Base-by-base conservation (phyloP, 2,797 vertebrate species). In the Peromyscus attwateri region DNA sequence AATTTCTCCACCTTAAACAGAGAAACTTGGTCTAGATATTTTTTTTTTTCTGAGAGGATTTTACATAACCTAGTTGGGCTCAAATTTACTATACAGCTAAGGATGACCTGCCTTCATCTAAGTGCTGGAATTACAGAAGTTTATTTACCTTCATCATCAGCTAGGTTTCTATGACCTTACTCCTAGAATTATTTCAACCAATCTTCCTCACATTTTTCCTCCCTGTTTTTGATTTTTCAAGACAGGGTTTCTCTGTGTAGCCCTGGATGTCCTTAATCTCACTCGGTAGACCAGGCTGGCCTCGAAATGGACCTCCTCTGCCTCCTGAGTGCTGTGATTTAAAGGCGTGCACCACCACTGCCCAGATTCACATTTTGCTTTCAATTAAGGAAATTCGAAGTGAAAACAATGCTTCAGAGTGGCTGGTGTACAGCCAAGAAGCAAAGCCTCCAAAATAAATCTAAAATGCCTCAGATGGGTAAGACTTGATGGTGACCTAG, bases 131-230 rank as follows among this genome's bases (percentile, higher is more conserved):
- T 27, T 52, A 27, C 16, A 7, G n/a, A 60, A 14, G n/a, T 60
- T 52, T 49, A 17, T 16, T 34, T 68, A n/a, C 60, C 55, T 27
- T 40, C 23, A 40, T 11, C 9, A 0, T 27, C 13, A 9, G n/a
- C 68, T 87, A 71, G 16, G 16, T 88, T 43, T 60, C 27, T 31
- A 88, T 60, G 40, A n/a, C 52, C 27, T 95, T 91, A 96, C 87
- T 82, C 75, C 46, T 70, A 93, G 40, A 90, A 96, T 81, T 93
- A 93, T 29, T 89, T 25, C 46, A 87, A 40, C 34, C 5, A 55
- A n/a, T 66, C 40, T 66, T 66, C 31, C 14, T 66, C 25, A 84
- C 9, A 83, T 29, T 46, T n/a, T 76, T 11, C 17, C 29, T 31
- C 66, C 13, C 14, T 19, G 17, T 70, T 70, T 70, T 7, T n/a